These are phyloP conservation scores for Psilanteris sp. DNA, from an alignment of 1,140 invertebrate species.

Conservation along the genomic window DNA sequence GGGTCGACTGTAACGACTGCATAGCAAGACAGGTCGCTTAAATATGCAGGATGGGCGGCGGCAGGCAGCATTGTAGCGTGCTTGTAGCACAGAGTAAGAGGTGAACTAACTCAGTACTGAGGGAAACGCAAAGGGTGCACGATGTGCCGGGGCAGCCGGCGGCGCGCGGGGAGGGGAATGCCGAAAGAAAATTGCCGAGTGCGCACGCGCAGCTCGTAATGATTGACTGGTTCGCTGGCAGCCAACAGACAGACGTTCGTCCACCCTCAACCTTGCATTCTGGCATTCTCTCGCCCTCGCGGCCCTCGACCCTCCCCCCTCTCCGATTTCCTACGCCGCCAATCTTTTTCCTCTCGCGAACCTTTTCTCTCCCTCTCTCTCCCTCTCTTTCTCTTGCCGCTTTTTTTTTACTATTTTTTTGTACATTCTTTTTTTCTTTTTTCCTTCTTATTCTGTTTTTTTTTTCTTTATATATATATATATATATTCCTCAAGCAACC, in stretches of 20 bases:
- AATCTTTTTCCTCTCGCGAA: constrained; percentile 41
- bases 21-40: constrained; percentile 78
- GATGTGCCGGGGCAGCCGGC: constrained; percentile 46
- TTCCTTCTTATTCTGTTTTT: too few species aligned
- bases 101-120: constrained; percentile 72
- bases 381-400: constrained; percentile 55
- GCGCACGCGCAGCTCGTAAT: constrained; percentile 79
- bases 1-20: constrained; percentile 71
- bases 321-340: constrained; percentile 22
- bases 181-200: constrained; percentile 52
- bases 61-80: constrained; percentile 75
- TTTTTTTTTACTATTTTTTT: too few species aligned
- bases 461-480: too few species aligned
- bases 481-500: too few species aligned
- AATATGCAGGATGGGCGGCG: constrained; percentile 80
- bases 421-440: too few species aligned
- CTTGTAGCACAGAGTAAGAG: constrained; percentile 75
- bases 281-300: constrained; percentile 16
- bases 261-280: constrained; percentile 62
- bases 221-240: constrained; percentile 81
- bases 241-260: constrained; percentile 80
- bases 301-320: constrained; percentile 22
- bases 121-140: constrained; percentile 71
- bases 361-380: constrained; percentile 44
- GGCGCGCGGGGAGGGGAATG: too few species aligned